Conservation (phyloP, 2,113 vertebrate genomes). For the Bolborhynchus lineola region DNA sequence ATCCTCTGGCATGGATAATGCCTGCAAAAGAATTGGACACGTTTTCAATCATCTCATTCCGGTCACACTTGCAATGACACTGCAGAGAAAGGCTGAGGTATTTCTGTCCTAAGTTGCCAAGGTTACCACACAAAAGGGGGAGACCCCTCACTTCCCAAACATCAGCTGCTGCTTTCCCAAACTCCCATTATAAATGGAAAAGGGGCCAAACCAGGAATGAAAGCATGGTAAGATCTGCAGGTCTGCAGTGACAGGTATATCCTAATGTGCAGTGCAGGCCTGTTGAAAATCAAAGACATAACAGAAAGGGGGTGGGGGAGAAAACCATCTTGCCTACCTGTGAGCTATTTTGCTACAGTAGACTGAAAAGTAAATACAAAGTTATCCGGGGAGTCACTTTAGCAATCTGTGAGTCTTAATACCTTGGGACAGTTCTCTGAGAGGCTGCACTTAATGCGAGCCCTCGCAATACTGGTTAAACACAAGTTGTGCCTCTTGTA, state of each 20-base stretch:
- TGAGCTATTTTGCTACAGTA: neutral
- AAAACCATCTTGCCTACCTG: neutral
- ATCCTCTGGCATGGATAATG: conserved; percentile 94
- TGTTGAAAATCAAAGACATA: neutral
- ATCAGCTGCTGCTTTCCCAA: neutral
- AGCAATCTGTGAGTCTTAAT: neutral
- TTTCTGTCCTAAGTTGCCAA: neutral
- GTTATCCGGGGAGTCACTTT: neutral
- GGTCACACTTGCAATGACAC: neutral
- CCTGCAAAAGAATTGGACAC: conserved; percentile 70
- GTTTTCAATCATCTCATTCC: neutral
- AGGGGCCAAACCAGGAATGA: neutral
- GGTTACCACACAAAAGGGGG: neutral
- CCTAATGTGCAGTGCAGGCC: neutral
- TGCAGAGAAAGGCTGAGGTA: neutral
- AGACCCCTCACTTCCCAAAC: neutral
- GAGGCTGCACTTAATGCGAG: neutral
- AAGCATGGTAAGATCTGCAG: neutral
- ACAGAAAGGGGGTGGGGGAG: neutral
- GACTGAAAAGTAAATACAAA: neutral
- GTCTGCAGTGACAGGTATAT: neutral
- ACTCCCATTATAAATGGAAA: neutral
- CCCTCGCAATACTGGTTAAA: neutral
- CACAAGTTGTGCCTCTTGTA: neutral
- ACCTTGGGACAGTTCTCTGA: neutral